phyloP scores from a whole-genome alignment of 2,113 vertebrate genomes.

The Petrocephalus microphthalmus region DNA sequence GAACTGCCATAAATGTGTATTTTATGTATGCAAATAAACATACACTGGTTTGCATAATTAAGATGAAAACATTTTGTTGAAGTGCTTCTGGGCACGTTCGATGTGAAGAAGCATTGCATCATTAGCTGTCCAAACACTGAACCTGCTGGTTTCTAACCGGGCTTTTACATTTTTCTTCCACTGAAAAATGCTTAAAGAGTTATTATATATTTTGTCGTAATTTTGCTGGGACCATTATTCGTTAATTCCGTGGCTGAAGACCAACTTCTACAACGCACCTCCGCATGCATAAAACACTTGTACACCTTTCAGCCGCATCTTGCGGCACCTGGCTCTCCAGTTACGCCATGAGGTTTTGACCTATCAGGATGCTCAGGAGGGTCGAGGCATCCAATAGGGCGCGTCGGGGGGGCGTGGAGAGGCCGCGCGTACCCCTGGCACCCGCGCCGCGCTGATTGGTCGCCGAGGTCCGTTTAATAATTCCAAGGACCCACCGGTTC shows the following conservation, averaged over 20 bases:
- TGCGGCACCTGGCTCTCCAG: slow-evolving; percentile 31
- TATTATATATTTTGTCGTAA: background rate
- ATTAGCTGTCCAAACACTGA: background rate
- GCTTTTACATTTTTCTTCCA: background rate
- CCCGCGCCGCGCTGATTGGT: slow-evolving; percentile 47
- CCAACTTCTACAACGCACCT: background rate
- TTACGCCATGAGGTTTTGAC: slow-evolving; percentile 38
- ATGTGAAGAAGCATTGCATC: background rate
- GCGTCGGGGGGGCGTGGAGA: slow-evolving; percentile 30
- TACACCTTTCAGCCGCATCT: background rate
- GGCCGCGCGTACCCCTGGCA: slow-evolving; percentile 28
- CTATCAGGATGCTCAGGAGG: slow-evolving; percentile 39
- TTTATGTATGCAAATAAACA: background rate
- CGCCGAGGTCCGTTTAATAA: slow-evolving; percentile 10
- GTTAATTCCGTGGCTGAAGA: background rate
- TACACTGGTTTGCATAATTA: background rate
- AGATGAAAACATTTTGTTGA: background rate
- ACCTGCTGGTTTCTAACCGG: background rate
- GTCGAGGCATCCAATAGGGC: background rate
- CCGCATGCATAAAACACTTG: background rate
- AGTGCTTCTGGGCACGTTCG: background rate
- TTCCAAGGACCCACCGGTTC: slow-evolving; percentile 24
- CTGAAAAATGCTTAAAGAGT: background rate
- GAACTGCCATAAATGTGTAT: background rate
- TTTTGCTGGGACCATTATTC: background rate